phyloP scores from a whole-genome alignment of 2,797 vertebrate species.

The Orestias chungarensis region DNA sequence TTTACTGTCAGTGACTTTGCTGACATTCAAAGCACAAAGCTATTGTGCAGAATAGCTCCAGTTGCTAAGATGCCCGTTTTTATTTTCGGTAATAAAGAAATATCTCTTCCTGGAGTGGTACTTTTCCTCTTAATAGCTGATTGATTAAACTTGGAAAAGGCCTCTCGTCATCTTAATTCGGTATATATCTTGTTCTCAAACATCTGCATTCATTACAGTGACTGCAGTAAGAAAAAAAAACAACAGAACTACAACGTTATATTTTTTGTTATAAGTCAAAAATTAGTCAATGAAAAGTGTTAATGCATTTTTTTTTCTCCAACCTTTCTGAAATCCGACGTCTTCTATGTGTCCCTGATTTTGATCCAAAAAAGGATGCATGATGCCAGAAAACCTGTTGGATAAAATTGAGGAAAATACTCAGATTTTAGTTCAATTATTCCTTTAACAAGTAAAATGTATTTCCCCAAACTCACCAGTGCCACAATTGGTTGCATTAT shows the following conservation, averaged over 20 bases:
- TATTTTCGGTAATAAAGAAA: background rate
- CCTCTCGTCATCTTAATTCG: background rate
- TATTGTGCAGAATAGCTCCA: background rate
- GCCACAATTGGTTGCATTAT: background rate
- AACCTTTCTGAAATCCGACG: background rate
- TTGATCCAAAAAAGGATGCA: background rate
- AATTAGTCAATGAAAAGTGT: background rate
- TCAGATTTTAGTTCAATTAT: background rate
- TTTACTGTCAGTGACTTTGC: background rate
- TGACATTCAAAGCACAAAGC: constrained; percentile 3
- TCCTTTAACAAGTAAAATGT: background rate
- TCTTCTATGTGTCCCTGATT: background rate
- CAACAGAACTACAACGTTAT: background rate
- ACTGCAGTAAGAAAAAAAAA: background rate
- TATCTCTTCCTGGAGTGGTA: background rate
- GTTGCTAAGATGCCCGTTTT: background rate
- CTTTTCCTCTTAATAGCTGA: background rate
- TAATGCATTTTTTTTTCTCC: background rate
- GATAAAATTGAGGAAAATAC: background rate
- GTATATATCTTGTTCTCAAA: background rate
- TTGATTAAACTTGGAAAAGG: background rate
- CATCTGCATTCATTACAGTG: background rate
- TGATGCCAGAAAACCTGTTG: background rate
- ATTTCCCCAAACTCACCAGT: background rate
- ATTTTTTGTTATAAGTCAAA: too few species aligned